Percentiles rank a stretch among this genome's conserved stretches.
phyloP scores from a whole-genome alignment of 2,888 invertebrate species.

The Micropterix aruncella region DNA sequence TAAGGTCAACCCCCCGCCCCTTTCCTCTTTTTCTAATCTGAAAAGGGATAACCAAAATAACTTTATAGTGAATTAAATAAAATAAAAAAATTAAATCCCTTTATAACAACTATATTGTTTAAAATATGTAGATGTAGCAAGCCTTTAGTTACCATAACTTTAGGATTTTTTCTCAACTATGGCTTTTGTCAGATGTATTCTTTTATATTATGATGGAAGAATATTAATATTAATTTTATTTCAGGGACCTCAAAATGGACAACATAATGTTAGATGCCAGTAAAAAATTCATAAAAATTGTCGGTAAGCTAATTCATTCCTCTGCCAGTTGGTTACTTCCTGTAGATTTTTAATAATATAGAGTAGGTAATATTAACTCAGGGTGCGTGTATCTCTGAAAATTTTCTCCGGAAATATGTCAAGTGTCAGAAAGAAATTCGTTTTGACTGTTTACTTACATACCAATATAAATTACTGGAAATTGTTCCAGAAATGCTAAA shows the following conservation, averaged over 20 bases:
- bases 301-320: constrained; percentile 41
- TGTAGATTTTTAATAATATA: not conserved
- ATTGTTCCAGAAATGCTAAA: constrained; percentile 1
- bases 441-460: constrained; percentile 11
- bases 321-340: not conserved
- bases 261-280: constrained; percentile 58
- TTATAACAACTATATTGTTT: too few relatives aligned
- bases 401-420: not conserved
- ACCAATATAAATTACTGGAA: constrained; percentile 1
- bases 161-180: too few relatives aligned
- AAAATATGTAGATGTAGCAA: too few relatives aligned
- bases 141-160: too few relatives aligned
- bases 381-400: not conserved
- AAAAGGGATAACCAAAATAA: too few relatives aligned
- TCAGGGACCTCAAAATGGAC: constrained; percentile 66
- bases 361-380: not conserved
- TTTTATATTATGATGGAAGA: constrained; percentile 1
- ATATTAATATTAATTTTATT: constrained; percentile 17
- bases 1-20: too few relatives aligned
- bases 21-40: too few relatives aligned
- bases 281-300: constrained; percentile 56
- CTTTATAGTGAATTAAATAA: too few relatives aligned
- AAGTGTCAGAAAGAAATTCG: constrained; percentile 6
- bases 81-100: too few relatives aligned
- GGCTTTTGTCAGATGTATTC: constrained; percentile 3